Evolutionary conservation across 30 jellyfish, hydroid and myxozoan genomes (phyloP).

Genomic region (Haliclystus octoradiatus): DNA sequence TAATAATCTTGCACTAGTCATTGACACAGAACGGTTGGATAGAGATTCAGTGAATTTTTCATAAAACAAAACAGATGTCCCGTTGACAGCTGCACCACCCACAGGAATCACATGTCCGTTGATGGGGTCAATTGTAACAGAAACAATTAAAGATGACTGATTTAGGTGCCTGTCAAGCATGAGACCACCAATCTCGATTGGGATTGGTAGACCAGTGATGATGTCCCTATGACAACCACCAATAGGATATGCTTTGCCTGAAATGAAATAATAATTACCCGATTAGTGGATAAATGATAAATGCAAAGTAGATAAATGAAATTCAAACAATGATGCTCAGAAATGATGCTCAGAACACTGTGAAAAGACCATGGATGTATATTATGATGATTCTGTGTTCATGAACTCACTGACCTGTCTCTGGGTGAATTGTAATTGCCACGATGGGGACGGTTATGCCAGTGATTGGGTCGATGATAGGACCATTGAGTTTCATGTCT

Average conservation of each 20-base stretch:
- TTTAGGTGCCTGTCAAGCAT: constrained; percentile 27
- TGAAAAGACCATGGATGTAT: too few relatives aligned
- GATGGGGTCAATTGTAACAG: constrained; percentile 60
- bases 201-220: constrained; percentile 64
- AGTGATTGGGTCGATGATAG: constrained; percentile 71
- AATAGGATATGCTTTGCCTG: constrained; percentile 92
- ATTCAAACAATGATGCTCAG: too few relatives aligned
- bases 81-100: constrained; percentile 71
- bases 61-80: constrained; percentile 56
- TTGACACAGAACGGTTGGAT: constrained; percentile 54
- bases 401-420: constrained; percentile 69
- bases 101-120: constrained; percentile 80
- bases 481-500: constrained; percentile 76
- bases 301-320: too few relatives aligned
- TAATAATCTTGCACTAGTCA: constrained; percentile 70
- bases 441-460: constrained; percentile 91
- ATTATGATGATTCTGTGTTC: too few relatives aligned
- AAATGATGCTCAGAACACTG: too few relatives aligned
- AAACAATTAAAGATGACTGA: constrained; percentile 58
- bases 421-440: constrained; percentile 95
- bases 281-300: too few relatives aligned
- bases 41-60: constrained; percentile 51
- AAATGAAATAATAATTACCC: too few relatives aligned
- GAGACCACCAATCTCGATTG: constrained; percentile 71
- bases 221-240: constrained; percentile 90